Evolutionary conservation across 2,888 invertebrate species (phyloP).

Genomic region (Keiferia lycopersicella): DNA sequence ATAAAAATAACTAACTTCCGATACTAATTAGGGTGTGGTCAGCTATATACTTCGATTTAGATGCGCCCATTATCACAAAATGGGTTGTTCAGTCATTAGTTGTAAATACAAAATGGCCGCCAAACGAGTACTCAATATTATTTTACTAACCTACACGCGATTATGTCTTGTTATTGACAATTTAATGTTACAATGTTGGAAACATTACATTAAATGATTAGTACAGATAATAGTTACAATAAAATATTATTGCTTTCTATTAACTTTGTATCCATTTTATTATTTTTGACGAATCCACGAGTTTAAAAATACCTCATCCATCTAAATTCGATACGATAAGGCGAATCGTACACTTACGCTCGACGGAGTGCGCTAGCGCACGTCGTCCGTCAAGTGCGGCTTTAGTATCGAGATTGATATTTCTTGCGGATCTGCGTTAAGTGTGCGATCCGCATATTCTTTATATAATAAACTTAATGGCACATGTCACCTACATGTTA

Average conservation of each 20-base stretch:
- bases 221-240: neutral
- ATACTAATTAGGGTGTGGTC: conserved; percentile 68
- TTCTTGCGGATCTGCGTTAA: no score
- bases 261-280: neutral
- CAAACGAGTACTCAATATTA: conserved; percentile 49
- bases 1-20: conserved; percentile 67
- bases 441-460: no score
- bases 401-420: no score
- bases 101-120: conserved; percentile 40
- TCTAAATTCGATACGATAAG: no score
- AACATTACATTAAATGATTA: neutral
- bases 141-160: conserved; percentile 44
- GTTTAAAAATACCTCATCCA: no score
- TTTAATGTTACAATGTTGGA: conserved; percentile 19
- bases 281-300: neutral
- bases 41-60: conserved; percentile 58
- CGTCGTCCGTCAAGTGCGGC: no score
- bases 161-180: conserved; percentile 46
- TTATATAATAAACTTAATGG: no score
- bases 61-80: conserved; percentile 67
- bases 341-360: no score
- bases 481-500: no score
- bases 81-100: conserved; percentile 63
- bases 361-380: no score
- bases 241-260: neutral